Evolutionary conservation across 2,888 invertebrate genomes (phyloP).

Genomic region (Liodrosophila aerea): DNA sequence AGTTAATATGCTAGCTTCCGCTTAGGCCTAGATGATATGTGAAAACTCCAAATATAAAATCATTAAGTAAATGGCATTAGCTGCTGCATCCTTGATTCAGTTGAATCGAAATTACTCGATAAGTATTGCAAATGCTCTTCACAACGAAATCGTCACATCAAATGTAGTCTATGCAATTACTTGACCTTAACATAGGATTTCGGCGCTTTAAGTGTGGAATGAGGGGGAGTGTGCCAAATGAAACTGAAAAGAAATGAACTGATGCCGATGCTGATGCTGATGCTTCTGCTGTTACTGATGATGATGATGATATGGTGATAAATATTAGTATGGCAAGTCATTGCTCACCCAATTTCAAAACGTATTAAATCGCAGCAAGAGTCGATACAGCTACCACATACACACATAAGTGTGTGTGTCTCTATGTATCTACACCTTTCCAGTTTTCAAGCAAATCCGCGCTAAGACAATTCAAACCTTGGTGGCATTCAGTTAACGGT

Average conservation of each 20-base stretch:
- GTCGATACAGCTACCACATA: too few species aligned
- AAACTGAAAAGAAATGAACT: constrained; percentile 24
- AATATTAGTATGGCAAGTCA: constrained; percentile 54
- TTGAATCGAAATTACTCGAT: too few species aligned
- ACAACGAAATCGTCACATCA: constrained; percentile 48
- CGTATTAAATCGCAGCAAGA: constrained; percentile 52
- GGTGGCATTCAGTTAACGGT: constrained; percentile 65
- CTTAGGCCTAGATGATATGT: too few species aligned
- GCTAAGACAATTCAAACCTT: constrained; percentile 68
- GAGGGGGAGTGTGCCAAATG: constrained; percentile 65
- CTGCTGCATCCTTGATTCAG: constrained; percentile 14
- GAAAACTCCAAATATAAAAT: not conserved
- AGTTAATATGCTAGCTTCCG: too few species aligned
- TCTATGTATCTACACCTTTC: constrained; percentile 30
- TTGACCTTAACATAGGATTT: constrained; percentile 69
- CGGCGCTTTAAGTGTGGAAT: not conserved
- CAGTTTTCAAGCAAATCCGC: constrained; percentile 48
- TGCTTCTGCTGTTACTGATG: constrained; percentile 29
- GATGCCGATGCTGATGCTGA: constrained; percentile 24
- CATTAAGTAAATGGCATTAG: constrained; percentile 1
- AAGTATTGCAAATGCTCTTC: constrained; percentile 23
- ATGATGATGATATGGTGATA: constrained; percentile 18
- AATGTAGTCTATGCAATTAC: constrained; percentile 26
- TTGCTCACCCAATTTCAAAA: constrained; percentile 75
- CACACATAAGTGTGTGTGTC: constrained; percentile 3